Conservation (phyloP, 2,797 vertebrate species). For the Acipenser transmontanus region DNA sequence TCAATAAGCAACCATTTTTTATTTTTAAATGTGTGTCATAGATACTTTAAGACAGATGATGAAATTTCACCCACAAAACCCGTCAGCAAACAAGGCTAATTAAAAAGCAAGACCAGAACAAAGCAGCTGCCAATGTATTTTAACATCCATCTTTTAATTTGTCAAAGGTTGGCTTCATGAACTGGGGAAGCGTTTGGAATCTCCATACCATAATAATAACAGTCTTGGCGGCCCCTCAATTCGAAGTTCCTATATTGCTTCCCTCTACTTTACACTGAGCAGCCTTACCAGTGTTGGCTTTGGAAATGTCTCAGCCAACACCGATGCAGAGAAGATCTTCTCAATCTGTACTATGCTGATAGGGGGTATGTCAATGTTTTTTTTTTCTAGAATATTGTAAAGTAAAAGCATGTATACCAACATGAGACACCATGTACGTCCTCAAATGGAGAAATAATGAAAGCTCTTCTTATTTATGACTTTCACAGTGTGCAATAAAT, state of each 20-base stretch:
- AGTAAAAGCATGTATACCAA: background rate
- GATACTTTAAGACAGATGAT: too few relatives aligned
- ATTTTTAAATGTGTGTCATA: too few relatives aligned
- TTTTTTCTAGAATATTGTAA: too few relatives aligned
- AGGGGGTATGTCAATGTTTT: conserved; percentile 66
- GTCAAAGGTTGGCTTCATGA: conserved; percentile 89
- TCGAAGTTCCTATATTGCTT: conserved; percentile 88
- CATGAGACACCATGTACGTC: conserved; percentile 15
- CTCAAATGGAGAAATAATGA: too few relatives aligned
- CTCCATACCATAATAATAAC: conserved; percentile 73
- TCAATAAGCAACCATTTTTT: too few relatives aligned
- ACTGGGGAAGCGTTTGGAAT: conserved; percentile 86
- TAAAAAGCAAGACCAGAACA: too few relatives aligned
- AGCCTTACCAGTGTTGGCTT: conserved; percentile 98
- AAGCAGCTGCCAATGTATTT: too few relatives aligned
- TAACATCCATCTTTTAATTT: conserved; percentile 10
- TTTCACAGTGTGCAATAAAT: too few relatives aligned
- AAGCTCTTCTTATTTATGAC: too few relatives aligned
- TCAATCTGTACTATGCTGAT: conserved; percentile 96
- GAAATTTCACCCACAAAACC: too few relatives aligned
- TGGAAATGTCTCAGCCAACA: conserved; percentile 94
- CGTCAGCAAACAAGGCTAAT: too few relatives aligned
- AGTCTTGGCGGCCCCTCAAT: conserved; percentile 74
- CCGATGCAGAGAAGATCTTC: conserved; percentile 93
- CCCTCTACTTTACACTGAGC: conserved; percentile 95